Base-by-base conservation (phyloP, 2,113 vertebrate genomes). In the Colius striatus region DNA sequence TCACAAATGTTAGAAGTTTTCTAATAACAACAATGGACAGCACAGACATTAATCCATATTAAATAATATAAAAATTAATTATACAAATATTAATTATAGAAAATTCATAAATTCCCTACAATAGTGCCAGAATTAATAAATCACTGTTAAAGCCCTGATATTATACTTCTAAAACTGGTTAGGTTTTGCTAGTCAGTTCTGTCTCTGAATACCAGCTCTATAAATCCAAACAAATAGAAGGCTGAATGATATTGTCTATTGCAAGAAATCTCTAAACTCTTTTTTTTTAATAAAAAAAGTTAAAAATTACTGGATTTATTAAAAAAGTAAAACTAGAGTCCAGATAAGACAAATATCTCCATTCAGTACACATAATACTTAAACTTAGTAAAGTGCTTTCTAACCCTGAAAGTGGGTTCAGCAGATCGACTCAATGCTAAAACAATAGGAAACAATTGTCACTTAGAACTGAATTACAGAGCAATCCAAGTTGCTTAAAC, bases 51-150 rank as follows among this genome's bases (percentile, higher is more conserved):
- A 72, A 82, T 61, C 20, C n/a, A 85, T 61, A 77, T 48, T 45
- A 89, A 94, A 60, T 75, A 87, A n/a, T 55, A 41, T 41, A 10
- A 41, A 41, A 41, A 41, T 41, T 41, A 41, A 41, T 12, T 41
- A 41, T 12, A 41, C 38, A 41, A 41, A 41, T 41, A 41, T 12
- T 41, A 25, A 6, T 71, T 85, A 94, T 8, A 85, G 53, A 95
- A 93, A 91, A 92, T 62, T 83, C n/a, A 95, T 60, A 67, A 54
- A 81, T 83, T 57, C 75, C 27, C n/a, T 76, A 51, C 9, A 63
- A 72, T 67, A 71, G 70, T 76, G 63, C 2, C 91, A 73, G 58
- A 88, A 96, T 71, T 65, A 87, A 95, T 81, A 83, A 91, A 95
- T 78, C 68, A 85, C 60, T 70, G 29, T 58, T 83, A 94, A 83